A percentile compares a stretch with the other conserved stretches of the same genome.
phyloP scores from a whole-genome alignment of 2,113 vertebrate species.

The Phaetusa simplex region DNA sequence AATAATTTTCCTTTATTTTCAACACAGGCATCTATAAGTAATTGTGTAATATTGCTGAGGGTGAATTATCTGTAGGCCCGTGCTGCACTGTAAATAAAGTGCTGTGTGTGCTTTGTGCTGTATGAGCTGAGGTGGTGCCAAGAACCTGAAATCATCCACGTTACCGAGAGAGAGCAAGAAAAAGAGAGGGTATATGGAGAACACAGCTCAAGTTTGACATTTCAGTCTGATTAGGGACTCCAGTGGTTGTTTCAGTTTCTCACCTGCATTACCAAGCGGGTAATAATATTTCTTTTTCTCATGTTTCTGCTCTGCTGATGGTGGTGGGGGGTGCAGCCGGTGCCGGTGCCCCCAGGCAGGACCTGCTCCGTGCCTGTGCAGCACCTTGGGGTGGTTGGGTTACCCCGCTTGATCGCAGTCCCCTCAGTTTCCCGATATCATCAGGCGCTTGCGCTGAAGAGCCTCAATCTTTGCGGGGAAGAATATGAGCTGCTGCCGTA shows the following conservation, averaged over 20 bases:
- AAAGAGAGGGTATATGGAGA: background rate
- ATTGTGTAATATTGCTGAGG: background rate
- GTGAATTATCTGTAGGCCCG: background rate
- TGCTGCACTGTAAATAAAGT: conserved; percentile 16
- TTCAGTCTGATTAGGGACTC: background rate
- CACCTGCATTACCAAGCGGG: background rate
- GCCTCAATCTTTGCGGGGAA: background rate
- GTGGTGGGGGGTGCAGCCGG: background rate
- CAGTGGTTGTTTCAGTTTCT: background rate
- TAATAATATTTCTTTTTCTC: background rate
- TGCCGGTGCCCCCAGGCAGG: background rate
- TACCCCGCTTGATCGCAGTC: background rate
- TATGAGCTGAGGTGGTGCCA: background rate
- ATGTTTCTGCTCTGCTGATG: background rate
- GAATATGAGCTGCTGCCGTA: background rate
- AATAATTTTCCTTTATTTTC: conserved; percentile 40
- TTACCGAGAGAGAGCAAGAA: background rate
- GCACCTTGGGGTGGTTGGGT: background rate
- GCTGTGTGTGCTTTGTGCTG: background rate
- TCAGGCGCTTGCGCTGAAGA: rapidly evolving
- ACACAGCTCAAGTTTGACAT: background rate
- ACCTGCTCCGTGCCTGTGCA: background rate
- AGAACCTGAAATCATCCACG: background rate
- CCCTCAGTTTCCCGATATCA: background rate
- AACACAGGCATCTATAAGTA: conserved; percentile 2